phyloP scores from a whole-genome alignment of 1,140 invertebrate genomes.

The Ooceraea biroi region DNA sequence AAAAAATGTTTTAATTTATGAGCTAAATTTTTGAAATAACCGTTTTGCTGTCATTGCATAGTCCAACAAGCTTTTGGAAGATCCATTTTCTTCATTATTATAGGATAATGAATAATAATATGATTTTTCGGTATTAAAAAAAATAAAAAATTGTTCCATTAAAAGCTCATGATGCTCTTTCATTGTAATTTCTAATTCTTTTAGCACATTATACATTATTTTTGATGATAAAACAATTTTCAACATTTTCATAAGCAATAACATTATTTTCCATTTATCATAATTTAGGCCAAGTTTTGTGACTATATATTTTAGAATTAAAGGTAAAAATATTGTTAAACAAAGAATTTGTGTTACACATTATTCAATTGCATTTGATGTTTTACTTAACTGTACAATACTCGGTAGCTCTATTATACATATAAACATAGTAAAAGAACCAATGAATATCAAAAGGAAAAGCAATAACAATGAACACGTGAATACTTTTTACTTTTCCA shows the following conservation, averaged over 20 bases:
- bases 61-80: constrained; percentile 3
- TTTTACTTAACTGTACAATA: constrained; percentile 2
- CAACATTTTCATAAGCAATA: constrained; percentile 25
- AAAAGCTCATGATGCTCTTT: constrained; percentile 4
- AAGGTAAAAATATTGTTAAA: constrained; percentile 13
- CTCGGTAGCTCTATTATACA: neutral
- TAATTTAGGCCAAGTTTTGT: neutral
- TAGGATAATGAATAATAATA: neutral
- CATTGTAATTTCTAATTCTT: neutral
- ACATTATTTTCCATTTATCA: constrained; percentile 20
- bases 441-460: too few relatives aligned
- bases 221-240: constrained; percentile 15
- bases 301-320: constrained; percentile 24
- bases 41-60: constrained; percentile 3
- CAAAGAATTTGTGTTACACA: constrained; percentile 30
- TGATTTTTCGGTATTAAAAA: constrained; percentile 18
- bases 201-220: neutral
- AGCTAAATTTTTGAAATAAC: constrained; percentile 23
- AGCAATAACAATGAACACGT: too few relatives aligned
- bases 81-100: neutral
- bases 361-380: constrained; percentile 4
- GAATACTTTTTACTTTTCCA: too few relatives aligned
- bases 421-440: too few relatives aligned
- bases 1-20: constrained; percentile 32
- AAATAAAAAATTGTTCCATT: neutral